A percentile compares a stretch with the other conserved stretches of the same genome.
These are phyloP conservation scores for Leptobrachium ailaonicum DNA, from an alignment of 2,113 vertebrate species.

Conservation along the genomic window DNA sequence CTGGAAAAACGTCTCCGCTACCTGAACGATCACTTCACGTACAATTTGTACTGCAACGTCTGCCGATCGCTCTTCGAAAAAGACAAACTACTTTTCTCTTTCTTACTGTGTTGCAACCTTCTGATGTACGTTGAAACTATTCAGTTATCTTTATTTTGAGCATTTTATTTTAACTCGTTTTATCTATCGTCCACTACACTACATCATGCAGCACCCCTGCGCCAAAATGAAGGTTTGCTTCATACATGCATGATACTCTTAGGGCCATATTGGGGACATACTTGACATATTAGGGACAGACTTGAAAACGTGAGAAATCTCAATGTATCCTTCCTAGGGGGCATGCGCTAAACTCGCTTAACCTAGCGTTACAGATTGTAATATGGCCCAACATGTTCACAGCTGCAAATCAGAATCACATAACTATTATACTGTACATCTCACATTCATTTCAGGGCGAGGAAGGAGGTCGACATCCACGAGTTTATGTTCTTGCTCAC, in stretches of 20 bases:
- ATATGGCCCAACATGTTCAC: too few relatives aligned
- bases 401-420: too few relatives aligned
- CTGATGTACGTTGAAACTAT: constrained; percentile 80
- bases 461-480: constrained; percentile 77
- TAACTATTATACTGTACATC: neutral
- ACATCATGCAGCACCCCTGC: too few relatives aligned
- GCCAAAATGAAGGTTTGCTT: too few relatives aligned
- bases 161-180: neutral
- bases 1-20: constrained; percentile 85
- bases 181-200: too few relatives aligned
- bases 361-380: too few relatives aligned
- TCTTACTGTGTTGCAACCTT: constrained; percentile 88
- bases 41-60: constrained; percentile 92
- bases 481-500: constrained; percentile 94
- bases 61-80: constrained; percentile 95
- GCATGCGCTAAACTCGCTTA: too few relatives aligned
- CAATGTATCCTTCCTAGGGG: too few relatives aligned
- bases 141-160: neutral
- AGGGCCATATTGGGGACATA: too few relatives aligned
- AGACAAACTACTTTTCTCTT: constrained; percentile 94
- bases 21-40: constrained; percentile 90
- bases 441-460: constrained; percentile 70
- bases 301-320: too few relatives aligned
- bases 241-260: too few relatives aligned
- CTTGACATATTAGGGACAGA: too few relatives aligned